Conservation (phyloP, 2,888 invertebrate species). For the Hyles lineata region DNA sequence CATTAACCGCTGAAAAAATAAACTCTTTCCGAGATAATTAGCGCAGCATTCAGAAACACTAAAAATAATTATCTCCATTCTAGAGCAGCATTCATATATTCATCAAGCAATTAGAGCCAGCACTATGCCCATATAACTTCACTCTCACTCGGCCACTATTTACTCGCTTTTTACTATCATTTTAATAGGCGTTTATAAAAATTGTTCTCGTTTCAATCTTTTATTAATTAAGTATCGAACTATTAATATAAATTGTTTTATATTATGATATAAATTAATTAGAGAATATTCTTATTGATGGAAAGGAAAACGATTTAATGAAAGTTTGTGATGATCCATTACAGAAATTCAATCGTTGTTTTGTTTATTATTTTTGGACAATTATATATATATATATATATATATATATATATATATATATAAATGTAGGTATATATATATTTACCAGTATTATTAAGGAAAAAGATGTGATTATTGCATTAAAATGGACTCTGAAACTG, state of each 20-base stretch:
- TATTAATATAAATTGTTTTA: conserved; percentile 12
- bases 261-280: conserved; percentile 13
- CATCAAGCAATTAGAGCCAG: conserved; percentile 33
- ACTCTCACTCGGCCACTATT: conserved; percentile 28
- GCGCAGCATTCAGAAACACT: conserved; percentile 6
- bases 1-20: background rate
- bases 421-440: too few relatives aligned
- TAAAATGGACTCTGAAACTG: too few relatives aligned
- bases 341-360: background rate
- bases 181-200: conserved; percentile 12
- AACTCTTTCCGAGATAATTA: background rate
- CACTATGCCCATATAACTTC: conserved; percentile 29
- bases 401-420: too few relatives aligned
- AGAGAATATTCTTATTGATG: background rate
- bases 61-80: conserved; percentile 27
- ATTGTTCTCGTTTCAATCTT: conserved; percentile 4
- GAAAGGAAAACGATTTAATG: background rate
- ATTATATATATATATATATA: too few relatives aligned
- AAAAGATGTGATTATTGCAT: too few relatives aligned
- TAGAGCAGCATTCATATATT: conserved; percentile 32
- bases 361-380: too few relatives aligned
- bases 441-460: too few relatives aligned
- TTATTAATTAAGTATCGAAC: conserved; percentile 6
- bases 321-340: background rate
- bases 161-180: conserved; percentile 19